phyloP scores from a whole-genome alignment of 2,113 vertebrate genomes.

The Dasyprocta punctata region DNA sequence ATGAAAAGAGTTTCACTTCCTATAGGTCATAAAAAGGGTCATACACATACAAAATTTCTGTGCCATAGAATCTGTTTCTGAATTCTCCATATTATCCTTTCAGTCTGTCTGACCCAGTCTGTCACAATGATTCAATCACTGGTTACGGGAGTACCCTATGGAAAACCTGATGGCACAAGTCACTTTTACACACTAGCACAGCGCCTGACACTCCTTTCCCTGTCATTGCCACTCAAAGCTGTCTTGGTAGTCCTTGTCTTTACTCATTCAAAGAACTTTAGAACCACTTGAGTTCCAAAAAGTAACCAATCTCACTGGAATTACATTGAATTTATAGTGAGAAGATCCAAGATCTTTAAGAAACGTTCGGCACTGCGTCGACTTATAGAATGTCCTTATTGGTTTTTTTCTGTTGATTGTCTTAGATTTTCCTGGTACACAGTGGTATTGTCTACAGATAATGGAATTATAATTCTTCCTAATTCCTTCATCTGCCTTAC shows the following conservation, averaged over 20 bases:
- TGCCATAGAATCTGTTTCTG: neutral
- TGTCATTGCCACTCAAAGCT: neutral
- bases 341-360: neutral
- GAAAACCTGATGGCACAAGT: neutral
- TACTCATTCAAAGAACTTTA: neutral
- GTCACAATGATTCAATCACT: neutral
- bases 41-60: neutral
- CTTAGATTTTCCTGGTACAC: neutral
- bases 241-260: neutral
- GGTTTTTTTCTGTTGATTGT: neutral
- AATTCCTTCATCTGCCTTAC: no score
- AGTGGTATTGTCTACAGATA: neutral
- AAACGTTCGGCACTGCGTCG: neutral
- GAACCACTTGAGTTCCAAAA: neutral
- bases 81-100: neutral
- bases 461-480: neutral
- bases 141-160: fast-evolving
- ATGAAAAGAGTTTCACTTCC: neutral
- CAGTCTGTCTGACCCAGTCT: neutral
- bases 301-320: neutral
- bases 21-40: neutral
- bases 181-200: neutral
- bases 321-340: neutral
- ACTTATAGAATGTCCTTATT: neutral
- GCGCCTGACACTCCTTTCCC: fast-evolving